Conservation (phyloP, 1,140 invertebrate genomes). For the Myzus persicae region DNA sequence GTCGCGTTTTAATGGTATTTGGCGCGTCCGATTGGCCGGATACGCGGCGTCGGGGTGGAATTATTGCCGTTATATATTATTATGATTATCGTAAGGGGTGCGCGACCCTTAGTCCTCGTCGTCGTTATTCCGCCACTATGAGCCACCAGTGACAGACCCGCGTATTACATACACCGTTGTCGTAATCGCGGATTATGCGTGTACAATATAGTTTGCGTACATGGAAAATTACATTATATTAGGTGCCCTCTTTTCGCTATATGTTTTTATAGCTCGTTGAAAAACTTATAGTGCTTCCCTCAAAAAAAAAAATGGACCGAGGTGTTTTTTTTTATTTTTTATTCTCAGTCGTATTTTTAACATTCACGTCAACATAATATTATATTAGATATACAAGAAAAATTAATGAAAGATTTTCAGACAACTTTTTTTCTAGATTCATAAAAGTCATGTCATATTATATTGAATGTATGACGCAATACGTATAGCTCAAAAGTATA, state of each 20-base stretch:
- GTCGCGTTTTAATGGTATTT: conserved; percentile 55
- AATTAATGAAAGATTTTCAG: neutral
- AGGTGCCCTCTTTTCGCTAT: neutral
- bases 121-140: conserved; percentile 38
- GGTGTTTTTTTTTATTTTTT: neutral
- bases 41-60: conserved; percentile 48
- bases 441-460: neutral
- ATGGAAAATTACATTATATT: conserved; percentile 8
- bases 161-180: conserved; percentile 28
- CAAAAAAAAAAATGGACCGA: neutral
- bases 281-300: neutral
- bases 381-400: neutral
- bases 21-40: conserved; percentile 58
- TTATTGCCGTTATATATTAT: conserved; percentile 59
- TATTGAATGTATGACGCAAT: too few species aligned
- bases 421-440: neutral
- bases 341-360: neutral
- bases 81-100: conserved; percentile 47
- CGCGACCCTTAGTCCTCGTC: conserved; percentile 36
- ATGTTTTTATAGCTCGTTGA: neutral
- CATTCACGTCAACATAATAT: neutral
- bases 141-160: conserved; percentile 50
- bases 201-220: neutral
- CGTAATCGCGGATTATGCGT: neutral
- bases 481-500: neutral